These are phyloP conservation scores for Conus canariensis DNA, from an alignment of 2,888 invertebrate genomes.

Conservation along the genomic window DNA sequence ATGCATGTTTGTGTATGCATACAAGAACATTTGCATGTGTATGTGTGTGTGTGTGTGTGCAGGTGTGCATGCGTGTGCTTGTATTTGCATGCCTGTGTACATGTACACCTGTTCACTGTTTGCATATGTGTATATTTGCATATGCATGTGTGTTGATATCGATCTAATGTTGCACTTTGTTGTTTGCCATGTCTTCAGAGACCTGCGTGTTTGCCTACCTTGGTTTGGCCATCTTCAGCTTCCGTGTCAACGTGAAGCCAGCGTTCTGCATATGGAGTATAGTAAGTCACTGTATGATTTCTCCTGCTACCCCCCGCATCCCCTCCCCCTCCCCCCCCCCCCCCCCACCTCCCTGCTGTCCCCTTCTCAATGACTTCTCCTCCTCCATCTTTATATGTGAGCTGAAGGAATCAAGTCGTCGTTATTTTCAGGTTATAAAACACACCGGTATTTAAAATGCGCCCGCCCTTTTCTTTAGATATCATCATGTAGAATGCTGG, in stretches of 20 bases:
- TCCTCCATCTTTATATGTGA: too few species aligned
- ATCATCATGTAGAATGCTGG: too few species aligned
- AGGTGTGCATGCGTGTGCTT: not conserved
- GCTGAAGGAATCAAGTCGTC: too few species aligned
- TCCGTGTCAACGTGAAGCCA: conserved; percentile 92
- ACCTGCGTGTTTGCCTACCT: conserved; percentile 99
- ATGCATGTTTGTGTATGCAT: not conserved
- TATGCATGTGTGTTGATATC: too few species aligned
- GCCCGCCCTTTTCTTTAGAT: too few species aligned
- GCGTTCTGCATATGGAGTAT: conserved; percentile 97
- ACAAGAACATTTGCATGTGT: not conserved
- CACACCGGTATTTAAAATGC: not conserved
- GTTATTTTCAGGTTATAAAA: not conserved
- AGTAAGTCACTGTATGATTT: conserved; percentile 76
- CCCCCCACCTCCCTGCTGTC: not conserved
- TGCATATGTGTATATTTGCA: too few species aligned
- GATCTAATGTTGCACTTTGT: too few species aligned
- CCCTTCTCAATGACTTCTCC: too few species aligned
- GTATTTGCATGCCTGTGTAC: too few species aligned
- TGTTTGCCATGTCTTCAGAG: conserved; percentile 82
- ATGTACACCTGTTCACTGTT: too few species aligned
- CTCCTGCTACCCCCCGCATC: not conserved
- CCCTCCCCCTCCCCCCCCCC: not conserved
- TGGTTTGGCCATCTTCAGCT: conserved; percentile 95
- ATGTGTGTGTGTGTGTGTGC: not conserved